Evolutionary conservation across 1,140 invertebrate genomes (phyloP).

Genomic region (Cryptotermes secundus): DNA sequence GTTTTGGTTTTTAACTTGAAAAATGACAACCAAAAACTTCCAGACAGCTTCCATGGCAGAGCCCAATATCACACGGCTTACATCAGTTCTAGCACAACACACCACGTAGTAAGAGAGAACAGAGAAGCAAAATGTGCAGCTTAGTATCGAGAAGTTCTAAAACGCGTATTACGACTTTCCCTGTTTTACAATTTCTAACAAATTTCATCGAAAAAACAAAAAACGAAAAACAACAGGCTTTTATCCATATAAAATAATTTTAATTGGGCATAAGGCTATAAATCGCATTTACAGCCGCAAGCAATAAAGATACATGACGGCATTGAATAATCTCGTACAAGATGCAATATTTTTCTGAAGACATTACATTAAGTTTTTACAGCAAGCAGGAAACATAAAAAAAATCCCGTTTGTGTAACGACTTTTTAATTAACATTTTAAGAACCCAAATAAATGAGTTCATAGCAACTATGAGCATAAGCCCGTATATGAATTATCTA

Average conservation of each 20-base stretch:
- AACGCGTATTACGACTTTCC: background rate
- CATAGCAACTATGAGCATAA: constrained; percentile 5
- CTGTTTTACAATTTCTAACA: background rate
- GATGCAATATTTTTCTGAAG: background rate
- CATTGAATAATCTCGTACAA: background rate
- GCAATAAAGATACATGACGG: background rate
- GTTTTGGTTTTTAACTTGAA: background rate
- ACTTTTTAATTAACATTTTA: constrained; percentile 21
- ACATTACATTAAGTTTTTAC: background rate
- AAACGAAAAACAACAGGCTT: background rate
- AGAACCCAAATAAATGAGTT: constrained; percentile 10
- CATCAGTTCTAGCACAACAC: background rate
- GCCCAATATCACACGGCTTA: too few species aligned
- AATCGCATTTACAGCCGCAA: background rate
- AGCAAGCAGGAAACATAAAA: background rate
- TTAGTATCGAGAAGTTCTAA: background rate
- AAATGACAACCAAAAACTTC: too few species aligned
- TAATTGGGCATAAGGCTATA: background rate
- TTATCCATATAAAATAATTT: constrained; percentile 12
- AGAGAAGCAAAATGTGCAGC: background rate
- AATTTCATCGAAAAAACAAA: too few species aligned
- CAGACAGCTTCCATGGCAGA: too few species aligned
- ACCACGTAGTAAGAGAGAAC: background rate
- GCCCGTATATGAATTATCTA: constrained; percentile 16
- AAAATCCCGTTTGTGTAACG: constrained; percentile 1